Evolutionary conservation across 2,113 vertebrate genomes (phyloP).

Genomic region (Macrotis lagotis): DNA sequence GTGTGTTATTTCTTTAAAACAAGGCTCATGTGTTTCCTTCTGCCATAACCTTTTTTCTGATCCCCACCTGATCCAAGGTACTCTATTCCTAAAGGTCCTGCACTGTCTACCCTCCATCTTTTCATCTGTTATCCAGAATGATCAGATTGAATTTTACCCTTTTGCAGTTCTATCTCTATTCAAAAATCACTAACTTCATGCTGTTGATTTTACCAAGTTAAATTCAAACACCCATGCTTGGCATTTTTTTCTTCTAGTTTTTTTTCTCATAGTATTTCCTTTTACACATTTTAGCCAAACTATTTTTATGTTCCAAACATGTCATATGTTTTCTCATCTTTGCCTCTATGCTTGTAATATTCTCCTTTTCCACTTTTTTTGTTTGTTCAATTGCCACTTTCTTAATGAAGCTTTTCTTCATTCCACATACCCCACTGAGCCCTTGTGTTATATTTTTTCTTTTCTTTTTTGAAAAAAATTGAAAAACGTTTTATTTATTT

Average conservation of each 20-base stretch:
- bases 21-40: background rate
- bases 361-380: background rate
- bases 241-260: background rate
- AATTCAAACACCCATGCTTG: background rate
- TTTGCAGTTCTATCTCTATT: background rate
- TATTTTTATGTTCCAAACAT: background rate
- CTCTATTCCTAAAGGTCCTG: background rate
- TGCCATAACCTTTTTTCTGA: background rate
- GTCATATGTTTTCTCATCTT: background rate
- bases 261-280: background rate
- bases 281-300: background rate
- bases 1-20: background rate
- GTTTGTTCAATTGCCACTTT: background rate
- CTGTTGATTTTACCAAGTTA: background rate
- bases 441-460: too few species aligned
- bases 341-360: background rate
- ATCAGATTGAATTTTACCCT: background rate
- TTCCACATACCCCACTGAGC: background rate
- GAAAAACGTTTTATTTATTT: too few species aligned
- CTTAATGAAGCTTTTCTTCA: background rate
- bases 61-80: background rate
- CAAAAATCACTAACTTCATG: background rate
- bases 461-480: too few species aligned
- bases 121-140: background rate
- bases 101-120: background rate